phyloP scores from a whole-genome alignment of 2,797 vertebrate species.

The Knipowitschia caucasica region DNA sequence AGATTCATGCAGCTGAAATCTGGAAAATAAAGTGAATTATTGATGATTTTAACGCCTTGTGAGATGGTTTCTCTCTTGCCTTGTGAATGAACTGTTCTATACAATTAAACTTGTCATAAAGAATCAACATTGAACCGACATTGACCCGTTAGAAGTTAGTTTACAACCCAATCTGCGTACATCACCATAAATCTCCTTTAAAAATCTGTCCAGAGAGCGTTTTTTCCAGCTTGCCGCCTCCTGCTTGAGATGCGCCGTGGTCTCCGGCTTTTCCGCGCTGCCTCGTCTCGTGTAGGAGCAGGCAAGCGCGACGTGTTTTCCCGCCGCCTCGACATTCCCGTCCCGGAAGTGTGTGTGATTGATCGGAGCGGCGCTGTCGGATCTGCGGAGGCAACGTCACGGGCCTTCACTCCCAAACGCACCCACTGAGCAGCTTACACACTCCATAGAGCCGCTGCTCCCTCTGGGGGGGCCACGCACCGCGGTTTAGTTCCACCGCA shows the following conservation, averaged over 20 bases:
- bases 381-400: slow-evolving; percentile 42
- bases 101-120: too few relatives aligned
- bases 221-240: neutral
- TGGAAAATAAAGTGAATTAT: too few relatives aligned
- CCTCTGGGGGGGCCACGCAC: slow-evolving; percentile 52
- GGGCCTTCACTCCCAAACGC: slow-evolving; percentile 60
- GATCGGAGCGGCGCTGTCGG: slow-evolving; percentile 50
- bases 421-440: slow-evolving; percentile 58
- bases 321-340: slow-evolving; percentile 55
- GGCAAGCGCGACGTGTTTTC: slow-evolving; percentile 63
- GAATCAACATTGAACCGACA: too few relatives aligned
- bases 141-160: too few relatives aligned
- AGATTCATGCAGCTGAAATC: too few relatives aligned
- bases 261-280: slow-evolving; percentile 39
- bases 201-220: slow-evolving; percentile 6
- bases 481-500: slow-evolving; percentile 62
- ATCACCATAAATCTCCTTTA: neutral
- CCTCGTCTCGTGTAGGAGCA: slow-evolving; percentile 55
- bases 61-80: too few relatives aligned
- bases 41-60: too few relatives aligned
- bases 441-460: slow-evolving; percentile 60
- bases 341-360: slow-evolving; percentile 66
- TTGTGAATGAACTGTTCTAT: too few relatives aligned
- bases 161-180: too few relatives aligned
- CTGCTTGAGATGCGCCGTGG: slow-evolving; percentile 36